Base-by-base conservation (phyloP, 2,113 vertebrate species). In the Silurus meridionalis region DNA sequence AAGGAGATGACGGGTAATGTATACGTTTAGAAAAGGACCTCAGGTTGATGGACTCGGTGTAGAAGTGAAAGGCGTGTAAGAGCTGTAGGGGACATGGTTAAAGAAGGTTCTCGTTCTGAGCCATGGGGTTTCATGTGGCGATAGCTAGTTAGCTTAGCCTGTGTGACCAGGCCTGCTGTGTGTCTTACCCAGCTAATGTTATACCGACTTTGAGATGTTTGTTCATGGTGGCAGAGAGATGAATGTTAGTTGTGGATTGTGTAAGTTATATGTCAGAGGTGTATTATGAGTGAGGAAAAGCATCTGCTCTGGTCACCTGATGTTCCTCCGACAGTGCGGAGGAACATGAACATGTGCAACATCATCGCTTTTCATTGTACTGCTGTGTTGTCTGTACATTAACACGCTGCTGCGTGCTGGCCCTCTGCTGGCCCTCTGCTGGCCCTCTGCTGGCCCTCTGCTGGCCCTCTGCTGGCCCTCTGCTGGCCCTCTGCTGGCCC, bases 1-100 rank as follows among this genome's bases (percentile, higher is more conserved):
- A 90, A 83, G 94, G 93, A 15, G 94, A 95, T 80, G 94, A 95
- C 91, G 94, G 94, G 94, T 95, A 93, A 25, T 46, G 14, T 48
- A 53, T 53, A 10, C 21, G 37, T 50, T 37, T 14, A 53, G 8
- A 11, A 28, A 67, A 14, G 37, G 23, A 61, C 11, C 46, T 4
- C 13, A 3, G 74, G 53, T 52, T 25, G 9, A 55, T 7, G 9
- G 0, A 25, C 8, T 19, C 8, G n/a, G 37, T 58, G 74, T 25
- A 50, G 50, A 77, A n/a, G 50, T 14, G 74, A 57, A 78, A 25
- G 53, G 0, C 28, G 55, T 78, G 6, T 25, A 52, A 25, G 52
- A 25, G 52, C 23, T n/a, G 4, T 78, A 25, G 14, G 7, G 57
- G 53, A 53, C 72, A 14, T 50, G 50, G 48, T 9, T 13, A 58